Evolutionary conservation across 2,797 vertebrate species (phyloP).

Genomic region (Urophycis tenuis): DNA sequence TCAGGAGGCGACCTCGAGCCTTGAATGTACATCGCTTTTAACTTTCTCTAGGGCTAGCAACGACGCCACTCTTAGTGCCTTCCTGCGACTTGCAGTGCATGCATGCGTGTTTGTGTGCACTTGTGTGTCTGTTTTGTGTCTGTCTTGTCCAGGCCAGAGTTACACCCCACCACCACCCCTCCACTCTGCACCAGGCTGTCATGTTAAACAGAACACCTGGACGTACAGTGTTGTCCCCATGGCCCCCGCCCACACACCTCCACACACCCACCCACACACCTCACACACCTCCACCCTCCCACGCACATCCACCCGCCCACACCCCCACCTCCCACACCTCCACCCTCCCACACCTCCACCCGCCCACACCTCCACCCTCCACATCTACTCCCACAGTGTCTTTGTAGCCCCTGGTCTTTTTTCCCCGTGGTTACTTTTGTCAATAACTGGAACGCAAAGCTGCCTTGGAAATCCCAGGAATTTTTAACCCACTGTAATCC

Average conservation of each 20-base stretch:
- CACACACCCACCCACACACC: too few relatives aligned
- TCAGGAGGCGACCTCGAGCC: constrained; percentile 58
- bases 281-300: too few relatives aligned
- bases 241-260: constrained; percentile 36
- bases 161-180: background rate
- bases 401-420: constrained; percentile 36
- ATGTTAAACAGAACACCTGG: background rate
- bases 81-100: constrained; percentile 58
- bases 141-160: constrained; percentile 1
- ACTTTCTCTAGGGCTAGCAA: constrained; percentile 68
- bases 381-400: constrained; percentile 41
- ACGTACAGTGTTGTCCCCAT: constrained; percentile 68
- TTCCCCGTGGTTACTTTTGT: constrained; percentile 10
- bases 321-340: too few relatives aligned
- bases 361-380: constrained; percentile 36
- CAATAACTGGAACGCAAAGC: background rate
- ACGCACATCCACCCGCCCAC: too few relatives aligned
- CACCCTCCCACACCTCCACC: constrained; percentile 34
- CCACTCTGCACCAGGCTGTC: background rate
- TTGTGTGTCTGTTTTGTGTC: background rate
- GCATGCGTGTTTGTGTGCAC: background rate
- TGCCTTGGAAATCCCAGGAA: constrained; percentile 2
- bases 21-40: constrained; percentile 72
- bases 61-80: constrained; percentile 74
- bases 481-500: background rate